Conservation (phyloP, 2,113 vertebrate genomes). For the Ailurus styani region DNA sequence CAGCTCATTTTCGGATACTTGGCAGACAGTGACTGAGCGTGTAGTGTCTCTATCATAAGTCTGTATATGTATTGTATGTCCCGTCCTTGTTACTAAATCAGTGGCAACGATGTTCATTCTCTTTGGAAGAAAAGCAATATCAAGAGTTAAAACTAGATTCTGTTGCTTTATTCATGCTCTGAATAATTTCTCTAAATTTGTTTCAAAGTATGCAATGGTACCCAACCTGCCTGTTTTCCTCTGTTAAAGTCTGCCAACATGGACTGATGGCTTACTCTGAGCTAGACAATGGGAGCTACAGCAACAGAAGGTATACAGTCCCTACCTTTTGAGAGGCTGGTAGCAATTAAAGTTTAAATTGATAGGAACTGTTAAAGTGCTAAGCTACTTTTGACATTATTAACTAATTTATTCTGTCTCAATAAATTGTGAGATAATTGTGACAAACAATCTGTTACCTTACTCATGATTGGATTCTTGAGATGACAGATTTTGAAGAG, state of each 20-base stretch:
- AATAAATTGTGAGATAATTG: neutral
- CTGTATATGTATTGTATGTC: fast-evolving
- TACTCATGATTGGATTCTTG: neutral
- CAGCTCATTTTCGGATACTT: neutral
- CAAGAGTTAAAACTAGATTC: neutral
- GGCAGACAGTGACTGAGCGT: neutral
- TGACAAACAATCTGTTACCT: neutral
- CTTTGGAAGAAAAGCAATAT: neutral
- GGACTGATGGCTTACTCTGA: neutral
- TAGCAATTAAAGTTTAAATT: neutral
- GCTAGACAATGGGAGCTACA: neutral
- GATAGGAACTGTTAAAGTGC: neutral
- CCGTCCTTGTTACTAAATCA: neutral
- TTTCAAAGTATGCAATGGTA: neutral
- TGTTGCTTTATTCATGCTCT: neutral
- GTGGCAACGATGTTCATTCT: neutral
- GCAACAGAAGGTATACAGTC: neutral
- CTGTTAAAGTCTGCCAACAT: neutral
- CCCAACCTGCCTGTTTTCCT: neutral
- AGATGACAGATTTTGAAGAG: neutral
- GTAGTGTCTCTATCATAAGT: neutral
- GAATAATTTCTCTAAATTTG: neutral
- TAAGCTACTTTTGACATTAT: neutral
- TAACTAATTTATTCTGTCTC: neutral
- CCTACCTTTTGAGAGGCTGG: neutral